phyloP scores from a whole-genome alignment of 2,888 invertebrate species.

The Chaitophorus viminalis region DNA sequence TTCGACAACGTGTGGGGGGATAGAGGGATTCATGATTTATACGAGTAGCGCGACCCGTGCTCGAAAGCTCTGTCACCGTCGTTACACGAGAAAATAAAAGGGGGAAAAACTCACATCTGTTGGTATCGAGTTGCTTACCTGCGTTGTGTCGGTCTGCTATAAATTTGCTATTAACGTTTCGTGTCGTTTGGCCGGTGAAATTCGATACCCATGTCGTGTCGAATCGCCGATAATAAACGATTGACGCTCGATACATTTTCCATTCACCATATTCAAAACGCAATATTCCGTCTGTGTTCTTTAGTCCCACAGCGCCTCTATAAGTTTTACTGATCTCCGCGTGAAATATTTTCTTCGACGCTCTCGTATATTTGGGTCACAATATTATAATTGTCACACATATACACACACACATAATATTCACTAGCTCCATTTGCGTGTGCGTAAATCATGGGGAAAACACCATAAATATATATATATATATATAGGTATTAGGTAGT shows the following conservation, averaged over 20 bases:
- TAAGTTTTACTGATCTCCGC: not conserved
- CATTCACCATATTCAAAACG: not conserved
- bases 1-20: too few relatives aligned
- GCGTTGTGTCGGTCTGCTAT: not conserved
- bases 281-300: not conserved
- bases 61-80: not conserved
- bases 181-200: not conserved
- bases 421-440: too few relatives aligned
- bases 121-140: not conserved
- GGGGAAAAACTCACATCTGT: not conserved
- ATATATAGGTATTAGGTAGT: too few relatives aligned
- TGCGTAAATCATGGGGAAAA: not conserved
- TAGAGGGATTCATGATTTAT: not conserved
- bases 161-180: not conserved
- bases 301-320: not conserved
- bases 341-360: not conserved
- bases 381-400: not conserved
- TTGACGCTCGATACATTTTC: not conserved
- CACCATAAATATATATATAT: not conserved
- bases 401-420: not conserved
- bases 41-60: not conserved
- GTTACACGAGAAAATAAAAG: not conserved
- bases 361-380: conserved; percentile 25
- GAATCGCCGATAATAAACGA: conserved; percentile 18
- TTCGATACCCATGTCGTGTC: conserved; percentile 11